phyloP scores from a whole-genome alignment of 2,113 vertebrate genomes.

The Hemichromis elongatus region DNA sequence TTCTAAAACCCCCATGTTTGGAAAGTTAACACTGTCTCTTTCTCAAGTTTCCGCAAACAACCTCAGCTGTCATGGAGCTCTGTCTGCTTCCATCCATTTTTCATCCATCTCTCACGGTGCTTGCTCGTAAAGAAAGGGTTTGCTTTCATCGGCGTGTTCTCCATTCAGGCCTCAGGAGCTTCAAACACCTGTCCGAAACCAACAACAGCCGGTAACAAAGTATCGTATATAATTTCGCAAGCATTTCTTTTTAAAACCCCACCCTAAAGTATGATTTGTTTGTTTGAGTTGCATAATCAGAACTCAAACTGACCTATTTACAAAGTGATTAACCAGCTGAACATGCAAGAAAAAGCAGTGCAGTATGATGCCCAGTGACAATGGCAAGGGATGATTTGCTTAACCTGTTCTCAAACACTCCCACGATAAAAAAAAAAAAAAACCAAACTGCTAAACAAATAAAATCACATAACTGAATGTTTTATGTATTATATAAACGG shows the following conservation, averaged over 20 bases:
- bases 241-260: background rate
- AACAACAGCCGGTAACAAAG: background rate
- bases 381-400: background rate
- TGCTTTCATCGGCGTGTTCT: slow-evolving; percentile 21
- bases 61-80: slow-evolving; percentile 46
- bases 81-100: slow-evolving; percentile 12
- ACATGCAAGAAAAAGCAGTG: background rate
- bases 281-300: background rate
- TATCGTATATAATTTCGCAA: background rate
- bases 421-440: background rate
- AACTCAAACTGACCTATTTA: background rate
- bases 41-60: slow-evolving; percentile 52
- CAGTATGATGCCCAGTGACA: background rate
- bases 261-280: background rate
- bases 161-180: background rate
- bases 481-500: background rate
- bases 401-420: background rate
- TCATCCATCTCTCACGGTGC: slow-evolving; percentile 7
- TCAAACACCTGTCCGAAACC: background rate
- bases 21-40: slow-evolving; percentile 36
- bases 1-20: slow-evolving; percentile 29
- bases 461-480: background rate
- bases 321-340: background rate
- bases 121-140: slow-evolving; percentile 20
- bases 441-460: background rate